A percentile compares a stretch with the other conserved stretches of the same genome.
Conservation (phyloP, 2,888 invertebrate genomes). For the Cosmia trapezina region DNA sequence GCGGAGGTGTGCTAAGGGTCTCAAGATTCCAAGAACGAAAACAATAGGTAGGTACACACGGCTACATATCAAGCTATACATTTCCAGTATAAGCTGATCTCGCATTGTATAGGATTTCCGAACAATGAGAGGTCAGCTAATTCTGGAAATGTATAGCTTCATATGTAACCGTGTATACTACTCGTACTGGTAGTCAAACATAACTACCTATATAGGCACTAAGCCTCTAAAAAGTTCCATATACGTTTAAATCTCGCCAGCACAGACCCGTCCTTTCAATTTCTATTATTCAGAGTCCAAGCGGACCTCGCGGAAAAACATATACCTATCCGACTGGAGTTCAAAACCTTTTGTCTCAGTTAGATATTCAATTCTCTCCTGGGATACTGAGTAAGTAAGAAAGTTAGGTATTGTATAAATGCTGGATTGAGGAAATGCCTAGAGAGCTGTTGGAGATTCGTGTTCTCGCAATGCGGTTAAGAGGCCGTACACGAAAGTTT, state of each 20-base stretch:
- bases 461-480: constrained; percentile 2
- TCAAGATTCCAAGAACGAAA: no score
- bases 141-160: no score
- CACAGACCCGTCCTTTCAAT: constrained; percentile 54
- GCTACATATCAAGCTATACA: no score
- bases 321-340: constrained; percentile 46
- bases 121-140: no score
- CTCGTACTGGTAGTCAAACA: not conserved
- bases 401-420: constrained; percentile 34
- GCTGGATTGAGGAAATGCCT: not conserved
- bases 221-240: constrained; percentile 1
- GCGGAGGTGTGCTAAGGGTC: no score
- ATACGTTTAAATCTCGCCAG: constrained; percentile 36
- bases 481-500: no score
- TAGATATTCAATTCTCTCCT: constrained; percentile 51
- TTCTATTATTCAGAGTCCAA: constrained; percentile 71
- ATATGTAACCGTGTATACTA: no score
- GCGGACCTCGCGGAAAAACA: constrained; percentile 58
- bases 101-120: no score
- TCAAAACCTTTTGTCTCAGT: constrained; percentile 55
- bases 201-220: not conserved
- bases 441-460: constrained; percentile 1
- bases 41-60: no score
- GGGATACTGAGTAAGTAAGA: constrained; percentile 48
- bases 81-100: no score